A percentile compares a stretch with the other conserved stretches of the same genome.
These are phyloP conservation scores for Caenorhabditis briggsae DNA, from an alignment of 1,140 invertebrate species.

Conservation along the genomic window DNA sequence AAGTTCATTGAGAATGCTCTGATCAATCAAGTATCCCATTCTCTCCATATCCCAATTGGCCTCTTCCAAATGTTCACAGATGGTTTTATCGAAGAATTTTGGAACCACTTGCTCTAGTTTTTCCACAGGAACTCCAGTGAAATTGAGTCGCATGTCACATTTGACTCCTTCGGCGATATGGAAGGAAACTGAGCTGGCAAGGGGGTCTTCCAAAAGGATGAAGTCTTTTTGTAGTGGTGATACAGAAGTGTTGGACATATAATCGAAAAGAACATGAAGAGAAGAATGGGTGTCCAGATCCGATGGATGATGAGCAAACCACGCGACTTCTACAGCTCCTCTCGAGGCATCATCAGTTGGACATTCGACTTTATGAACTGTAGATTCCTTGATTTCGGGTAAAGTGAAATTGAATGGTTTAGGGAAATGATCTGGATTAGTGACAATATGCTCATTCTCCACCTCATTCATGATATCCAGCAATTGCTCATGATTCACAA, in stretches of 20 bases:
- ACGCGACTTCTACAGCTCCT: conserved; percentile 86
- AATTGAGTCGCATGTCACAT: conserved; percentile 83
- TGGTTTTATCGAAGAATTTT: conserved; percentile 78
- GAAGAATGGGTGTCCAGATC: conserved; percentile 80
- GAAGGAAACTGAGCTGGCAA: conserved; percentile 84
- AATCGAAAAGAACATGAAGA: conserved; percentile 85
- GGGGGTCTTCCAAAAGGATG: conserved; percentile 87
- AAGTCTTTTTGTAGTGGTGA: conserved; percentile 88
- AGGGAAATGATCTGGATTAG: conserved; percentile 71
- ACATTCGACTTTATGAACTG: conserved; percentile 82
- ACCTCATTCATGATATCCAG: conserved; percentile 83
- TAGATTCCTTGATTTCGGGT: conserved; percentile 81
- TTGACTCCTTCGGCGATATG: conserved; percentile 43
- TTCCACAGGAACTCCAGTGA: conserved; percentile 85
- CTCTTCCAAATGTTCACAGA: conserved; percentile 64
- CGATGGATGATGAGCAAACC: conserved; percentile 78
- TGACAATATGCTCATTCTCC: conserved; percentile 83
- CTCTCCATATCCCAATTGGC: conserved; percentile 85
- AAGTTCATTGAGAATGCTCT: conserved; percentile 82
- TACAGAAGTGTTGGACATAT: conserved; percentile 87
- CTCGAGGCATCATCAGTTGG: conserved; percentile 89
- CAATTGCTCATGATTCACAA: conserved; percentile 85
- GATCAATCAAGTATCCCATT: conserved; percentile 84
- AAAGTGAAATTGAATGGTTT: conserved; percentile 78
- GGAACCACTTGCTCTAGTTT: conserved; percentile 83